Percentiles rank a stretch among this genome's conserved stretches.
These are phyloP conservation scores for Alloscopus bannaensis DNA, from an alignment of 2,888 invertebrate species.

Conservation along the genomic window DNA sequence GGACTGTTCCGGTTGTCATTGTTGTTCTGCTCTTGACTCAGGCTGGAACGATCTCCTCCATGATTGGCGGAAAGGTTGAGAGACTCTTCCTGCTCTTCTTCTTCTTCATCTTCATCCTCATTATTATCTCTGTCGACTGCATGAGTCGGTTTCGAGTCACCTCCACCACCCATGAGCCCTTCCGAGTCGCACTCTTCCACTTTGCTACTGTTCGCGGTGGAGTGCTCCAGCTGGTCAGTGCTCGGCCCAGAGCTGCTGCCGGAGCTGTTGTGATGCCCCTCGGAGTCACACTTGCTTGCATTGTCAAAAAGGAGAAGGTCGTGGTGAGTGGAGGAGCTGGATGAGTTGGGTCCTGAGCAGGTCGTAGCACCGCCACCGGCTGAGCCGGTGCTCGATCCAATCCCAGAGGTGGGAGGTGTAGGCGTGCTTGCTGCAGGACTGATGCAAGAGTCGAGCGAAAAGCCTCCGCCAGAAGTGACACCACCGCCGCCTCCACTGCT, in stretches of 20 bases:
- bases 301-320: constrained; percentile 61
- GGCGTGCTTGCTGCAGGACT: constrained; percentile 70
- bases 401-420: constrained; percentile 69
- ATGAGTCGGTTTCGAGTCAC: background rate
- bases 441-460: constrained; percentile 52
- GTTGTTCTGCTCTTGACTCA: constrained; percentile 23
- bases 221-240: too few species aligned
- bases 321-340: constrained; percentile 69
- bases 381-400: constrained; percentile 64
- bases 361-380: constrained; percentile 68
- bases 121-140: constrained; percentile 21
- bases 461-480: too few species aligned
- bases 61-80: constrained; percentile 41
- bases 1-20: constrained; percentile 40
- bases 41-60: background rate
- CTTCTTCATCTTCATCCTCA: constrained; percentile 40
- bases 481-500: background rate
- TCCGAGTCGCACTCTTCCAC: constrained; percentile 9
- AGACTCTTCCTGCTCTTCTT: constrained; percentile 48
- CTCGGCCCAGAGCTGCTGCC: constrained; percentile 42
- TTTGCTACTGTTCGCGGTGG: constrained; percentile 32
- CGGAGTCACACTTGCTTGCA: constrained; percentile 46
- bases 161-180: constrained; percentile 27
- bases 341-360: constrained; percentile 72
- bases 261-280: constrained; percentile 55